phyloP scores from a whole-genome alignment of 1,140 invertebrate genomes.

The Centruroides vittatus region DNA sequence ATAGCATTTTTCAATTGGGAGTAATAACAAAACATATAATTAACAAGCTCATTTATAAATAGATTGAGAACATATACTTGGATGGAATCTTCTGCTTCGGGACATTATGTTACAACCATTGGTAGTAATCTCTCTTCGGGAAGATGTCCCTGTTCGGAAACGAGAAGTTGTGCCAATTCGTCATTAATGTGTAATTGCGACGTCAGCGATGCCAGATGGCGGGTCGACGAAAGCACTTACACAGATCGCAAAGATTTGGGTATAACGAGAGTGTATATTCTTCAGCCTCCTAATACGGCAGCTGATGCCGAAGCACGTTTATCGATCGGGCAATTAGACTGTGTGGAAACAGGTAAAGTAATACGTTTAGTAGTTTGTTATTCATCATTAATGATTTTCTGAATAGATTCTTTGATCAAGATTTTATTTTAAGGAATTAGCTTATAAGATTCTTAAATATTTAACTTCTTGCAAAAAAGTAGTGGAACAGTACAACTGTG shows the following conservation, averaged over 20 bases:
- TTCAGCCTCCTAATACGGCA: constrained; percentile 66
- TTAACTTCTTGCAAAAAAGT: too few species aligned
- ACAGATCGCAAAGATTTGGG: constrained; percentile 61
- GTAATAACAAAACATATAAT: too few species aligned
- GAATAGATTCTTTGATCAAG: too few species aligned
- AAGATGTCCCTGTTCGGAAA: constrained; percentile 35
- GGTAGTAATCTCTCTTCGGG: constrained; percentile 9
- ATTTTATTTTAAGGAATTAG: too few species aligned
- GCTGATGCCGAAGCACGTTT: constrained; percentile 68
- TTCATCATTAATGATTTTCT: too few species aligned
- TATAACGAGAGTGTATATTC: constrained; percentile 75
- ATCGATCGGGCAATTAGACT: constrained; percentile 75
- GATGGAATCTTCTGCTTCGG: constrained; percentile 64
- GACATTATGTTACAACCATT: constrained; percentile 25
- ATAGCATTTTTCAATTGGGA: too few species aligned
- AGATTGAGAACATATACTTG: constrained; percentile 74
- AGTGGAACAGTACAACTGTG: too few species aligned
- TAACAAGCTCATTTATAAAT: background rate
- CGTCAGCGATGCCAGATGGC: constrained; percentile 59
- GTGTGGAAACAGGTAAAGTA: constrained; percentile 78
- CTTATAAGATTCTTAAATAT: too few species aligned
- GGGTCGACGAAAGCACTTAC: constrained; percentile 72
- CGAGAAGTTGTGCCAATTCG: constrained; percentile 59
- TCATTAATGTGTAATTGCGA: constrained; percentile 73
- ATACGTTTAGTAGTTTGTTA: too few species aligned